Conservation (phyloP, 2,888 invertebrate species). For the Noctua janthe region DNA sequence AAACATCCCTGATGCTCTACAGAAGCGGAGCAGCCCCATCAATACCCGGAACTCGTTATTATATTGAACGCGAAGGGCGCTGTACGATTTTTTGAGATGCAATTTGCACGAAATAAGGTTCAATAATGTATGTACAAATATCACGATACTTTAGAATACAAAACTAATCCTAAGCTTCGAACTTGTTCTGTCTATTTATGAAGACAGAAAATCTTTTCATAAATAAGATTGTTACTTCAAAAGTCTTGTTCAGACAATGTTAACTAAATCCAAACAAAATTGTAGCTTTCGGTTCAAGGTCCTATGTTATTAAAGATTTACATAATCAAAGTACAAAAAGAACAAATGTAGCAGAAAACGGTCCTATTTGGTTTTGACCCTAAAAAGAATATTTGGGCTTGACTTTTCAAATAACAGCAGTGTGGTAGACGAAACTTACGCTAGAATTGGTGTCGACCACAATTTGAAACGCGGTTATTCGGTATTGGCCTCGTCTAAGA, state of each 20-base stretch:
- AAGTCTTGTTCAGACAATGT: conserved; percentile 38
- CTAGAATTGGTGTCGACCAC: neutral
- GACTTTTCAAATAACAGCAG: conserved; percentile 3
- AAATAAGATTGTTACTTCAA: conserved; percentile 38
- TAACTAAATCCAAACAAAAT: conserved; percentile 53
- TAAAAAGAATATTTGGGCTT: conserved; percentile 5
- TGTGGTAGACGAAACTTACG: neutral
- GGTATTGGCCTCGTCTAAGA: neutral
- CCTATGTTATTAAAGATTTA: conserved; percentile 57
- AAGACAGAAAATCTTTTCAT: conserved; percentile 32
- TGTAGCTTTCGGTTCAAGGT: conserved; percentile 53
- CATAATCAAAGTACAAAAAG: conserved; percentile 59
- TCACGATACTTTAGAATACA: conserved; percentile 6
- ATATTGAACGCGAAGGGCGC: too few relatives aligned
- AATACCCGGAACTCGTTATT: too few relatives aligned
- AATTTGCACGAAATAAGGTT: too few relatives aligned
- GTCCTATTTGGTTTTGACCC: conserved; percentile 45
- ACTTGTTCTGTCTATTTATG: conserved; percentile 12
- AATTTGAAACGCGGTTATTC: conserved; percentile 10
- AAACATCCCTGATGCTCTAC: too few relatives aligned
- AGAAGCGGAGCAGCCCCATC: too few relatives aligned
- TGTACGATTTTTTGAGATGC: too few relatives aligned
- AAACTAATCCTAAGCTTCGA: conserved; percentile 14
- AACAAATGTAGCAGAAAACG: conserved; percentile 41
- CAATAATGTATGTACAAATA: neutral